Evolutionary conservation across 2,797 vertebrate species (phyloP).

Genomic region (Coreius guichenoti): DNA sequence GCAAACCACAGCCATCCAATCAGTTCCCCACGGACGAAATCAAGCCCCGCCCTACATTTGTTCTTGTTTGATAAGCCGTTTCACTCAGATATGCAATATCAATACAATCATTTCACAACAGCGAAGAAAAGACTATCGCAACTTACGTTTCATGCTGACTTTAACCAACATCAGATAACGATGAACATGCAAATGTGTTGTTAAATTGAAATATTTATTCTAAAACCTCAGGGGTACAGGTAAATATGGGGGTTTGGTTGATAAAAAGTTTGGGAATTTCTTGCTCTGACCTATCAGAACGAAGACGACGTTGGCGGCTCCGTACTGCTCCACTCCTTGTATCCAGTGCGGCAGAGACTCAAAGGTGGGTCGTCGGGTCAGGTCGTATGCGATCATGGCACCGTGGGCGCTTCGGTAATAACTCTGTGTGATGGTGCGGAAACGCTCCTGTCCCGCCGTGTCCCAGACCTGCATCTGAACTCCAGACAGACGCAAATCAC

Average conservation of each 20-base stretch:
- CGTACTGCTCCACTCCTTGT: conserved; percentile 90
- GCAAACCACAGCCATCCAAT: background rate
- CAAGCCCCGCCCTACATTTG: background rate
- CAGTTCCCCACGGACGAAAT: background rate
- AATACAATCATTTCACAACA: background rate
- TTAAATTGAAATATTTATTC: background rate
- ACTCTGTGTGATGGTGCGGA: conserved; percentile 95
- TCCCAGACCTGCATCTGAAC: conserved; percentile 97
- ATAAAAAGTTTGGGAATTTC: background rate
- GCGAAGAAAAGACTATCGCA: background rate
- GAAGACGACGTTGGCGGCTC: conserved; percentile 87
- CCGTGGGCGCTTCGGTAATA: conserved; percentile 96
- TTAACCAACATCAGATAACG: background rate
- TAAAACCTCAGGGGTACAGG: no score
- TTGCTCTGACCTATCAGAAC: conserved; percentile 89
- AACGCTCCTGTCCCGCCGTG: conserved; percentile 97
- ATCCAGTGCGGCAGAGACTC: conserved; percentile 95
- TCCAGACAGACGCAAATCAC: conserved; percentile 8
- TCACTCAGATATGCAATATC: background rate
- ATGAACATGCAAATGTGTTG: background rate
- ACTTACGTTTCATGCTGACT: background rate
- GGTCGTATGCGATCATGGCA: conserved; percentile 94
- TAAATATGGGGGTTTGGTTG: background rate
- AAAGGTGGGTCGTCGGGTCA: conserved; percentile 89
- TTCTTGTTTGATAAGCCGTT: background rate